Base-by-base conservation (phyloP, 2,113 vertebrate genomes). In the Nibea coibor region DNA sequence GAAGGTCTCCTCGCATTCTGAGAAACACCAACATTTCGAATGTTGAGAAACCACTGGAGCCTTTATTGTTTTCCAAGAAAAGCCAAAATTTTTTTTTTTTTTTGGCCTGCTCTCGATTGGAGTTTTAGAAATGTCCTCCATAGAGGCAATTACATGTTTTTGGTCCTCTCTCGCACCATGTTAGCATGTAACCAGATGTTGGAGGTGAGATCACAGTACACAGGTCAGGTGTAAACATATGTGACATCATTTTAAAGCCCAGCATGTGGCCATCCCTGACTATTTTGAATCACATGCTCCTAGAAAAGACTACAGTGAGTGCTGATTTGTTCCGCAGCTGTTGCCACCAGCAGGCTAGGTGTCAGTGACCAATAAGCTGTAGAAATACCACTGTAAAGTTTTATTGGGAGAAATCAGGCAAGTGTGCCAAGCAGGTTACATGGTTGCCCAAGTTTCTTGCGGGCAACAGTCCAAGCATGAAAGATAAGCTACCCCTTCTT, bases 281-380 rank as follows among this genome's bases (percentile, higher is more conserved):
- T 61, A 72, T 73, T 65, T 67, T 51, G 17, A 78, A 81, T 85
- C 74, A 31, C 85, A 75, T 80, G 62, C 51, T 80, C 12, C 8
- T 24, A 78, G 66, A 79, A 39, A 65, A 77, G 83, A 83, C 78
- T 69, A 84, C 85, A 80, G 80, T 69, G 53, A 63, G 69, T 63
- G 70, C 71, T 82, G 84, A 89, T 86, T 86, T 87, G 65, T 88
- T 89, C 70, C 78, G 54, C 90, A 93, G 92, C 91, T 88, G 90
- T 84, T 90, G 65, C 43, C 83, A 82, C 82, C 56, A 71, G 78
- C 86, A 74, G 82, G 82, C 69, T 84, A 84, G 87, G 90, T 93
- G 92, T 92, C 89, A 85, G 84, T 86, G 86, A 92, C 89, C 83
- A 64, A 90, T 84, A 78, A 84, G 83, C 35, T 70, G 78, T 74